Base-by-base conservation (phyloP, 1,140 invertebrate species). In the Sitobion miscanthi region DNA sequence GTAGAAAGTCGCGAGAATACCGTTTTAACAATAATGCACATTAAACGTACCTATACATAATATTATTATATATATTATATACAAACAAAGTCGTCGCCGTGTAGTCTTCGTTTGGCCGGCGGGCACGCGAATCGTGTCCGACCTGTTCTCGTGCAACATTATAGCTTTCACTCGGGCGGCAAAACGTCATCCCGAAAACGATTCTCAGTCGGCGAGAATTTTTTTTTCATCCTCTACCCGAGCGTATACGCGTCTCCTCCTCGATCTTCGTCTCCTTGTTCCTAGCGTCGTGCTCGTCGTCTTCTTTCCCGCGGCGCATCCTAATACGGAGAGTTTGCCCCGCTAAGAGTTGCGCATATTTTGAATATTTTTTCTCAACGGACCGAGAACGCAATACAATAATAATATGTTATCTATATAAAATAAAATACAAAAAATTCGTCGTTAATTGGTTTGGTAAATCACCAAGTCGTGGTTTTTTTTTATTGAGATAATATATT, bases 121-220 rank as follows among this genome's bases (percentile, higher is more conserved):
- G 69, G 91, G 69, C 77, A 49, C 69, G 91, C 91, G 69, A 92
- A 92, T 92, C 91, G 91, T 92, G 91, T n/a, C 47, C 69, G 69
- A 35, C 47, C n/a, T 47, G 90, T 77, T 69, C 42, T 90, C 38
- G 62, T 77, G 62, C 62, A 35, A 14, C 14, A 85, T 83, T 35
- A 45, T 3, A 57, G 91, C 91, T 92, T 92, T 92, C 91, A 92
- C 91, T 83, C n/a, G 62, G 91, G 47, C 77, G 91, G 91, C 91
- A 38, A 82, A 52, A 38, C 91, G 47, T 85, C 91, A 83, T 82
- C 77, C 69, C 77, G 62, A 47, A 42, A 42, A 87, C 47, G 86
- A 87, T 87, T 87, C 86, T 49, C 45, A 23, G 83, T 25, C 42
- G 83, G 38, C 83, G 5, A 25, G 85, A 42, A 42, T 69, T 69